Evolutionary conservation across 2,797 vertebrate species (phyloP).

Genomic region (Mallotus villosus): DNA sequence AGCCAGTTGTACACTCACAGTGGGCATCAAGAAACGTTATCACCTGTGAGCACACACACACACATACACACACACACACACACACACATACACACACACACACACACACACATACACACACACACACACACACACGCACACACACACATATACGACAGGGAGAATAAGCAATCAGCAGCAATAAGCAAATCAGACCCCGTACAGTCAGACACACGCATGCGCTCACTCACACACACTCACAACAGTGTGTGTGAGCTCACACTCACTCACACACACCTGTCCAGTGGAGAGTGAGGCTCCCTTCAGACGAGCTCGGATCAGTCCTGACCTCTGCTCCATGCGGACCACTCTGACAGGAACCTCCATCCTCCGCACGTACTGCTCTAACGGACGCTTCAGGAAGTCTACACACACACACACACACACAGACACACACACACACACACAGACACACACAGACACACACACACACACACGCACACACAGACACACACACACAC

Average conservation of each 20-base stretch:
- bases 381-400: constrained; percentile 92
- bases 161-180: no score
- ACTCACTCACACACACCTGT: constrained; percentile 68
- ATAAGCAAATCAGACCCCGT: background rate
- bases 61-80: constrained; percentile 24
- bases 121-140: constrained; percentile 30
- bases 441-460: constrained; percentile 25
- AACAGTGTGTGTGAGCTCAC: no score
- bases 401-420: constrained; percentile 74
- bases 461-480: constrained; percentile 6
- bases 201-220: background rate
- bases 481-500: no score
- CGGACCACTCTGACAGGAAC: constrained; percentile 92
- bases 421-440: background rate
- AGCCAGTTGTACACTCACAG: constrained; percentile 96
- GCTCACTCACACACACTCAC: constrained; percentile 4
- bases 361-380: constrained; percentile 89
- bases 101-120: constrained; percentile 25
- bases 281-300: constrained; percentile 95
- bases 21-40: constrained; percentile 99
- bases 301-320: constrained; percentile 95
- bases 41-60: constrained; percentile 68
- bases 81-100: constrained; percentile 24
- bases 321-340: constrained; percentile 96
- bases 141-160: constrained; percentile 22